A percentile compares a stretch with the other conserved stretches of the same genome.
Conservation (phyloP, 2,113 vertebrate species). For the Albula goreensis region DNA sequence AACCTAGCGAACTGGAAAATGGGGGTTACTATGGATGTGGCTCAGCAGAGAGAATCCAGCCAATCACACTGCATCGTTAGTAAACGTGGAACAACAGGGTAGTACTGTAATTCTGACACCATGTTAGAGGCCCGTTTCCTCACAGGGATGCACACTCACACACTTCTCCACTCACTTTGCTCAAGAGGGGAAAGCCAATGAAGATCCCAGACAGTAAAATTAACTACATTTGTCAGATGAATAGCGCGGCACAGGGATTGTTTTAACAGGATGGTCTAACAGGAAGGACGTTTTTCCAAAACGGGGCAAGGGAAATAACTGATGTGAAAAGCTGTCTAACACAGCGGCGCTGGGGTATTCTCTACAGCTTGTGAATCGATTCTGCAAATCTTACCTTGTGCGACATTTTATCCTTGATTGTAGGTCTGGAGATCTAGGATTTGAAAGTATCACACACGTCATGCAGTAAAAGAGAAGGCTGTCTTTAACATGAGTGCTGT, state of each 20-base stretch:
- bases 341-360: background rate
- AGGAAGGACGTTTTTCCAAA: background rate
- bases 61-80: background rate
- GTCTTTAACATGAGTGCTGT: background rate
- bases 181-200: background rate
- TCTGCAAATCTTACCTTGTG: constrained; percentile 64
- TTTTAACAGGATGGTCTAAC: background rate
- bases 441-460: constrained; percentile 71
- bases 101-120: constrained; percentile 15
- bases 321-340: background rate
- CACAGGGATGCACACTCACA: background rate
- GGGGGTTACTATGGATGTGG: background rate
- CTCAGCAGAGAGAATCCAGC: background rate
- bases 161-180: background rate
- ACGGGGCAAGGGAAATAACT: background rate
- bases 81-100: background rate
- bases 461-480: constrained; percentile 53
- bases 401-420: constrained; percentile 71
- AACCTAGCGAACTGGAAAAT: background rate
- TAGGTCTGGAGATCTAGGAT: constrained; percentile 73
- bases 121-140: constrained; percentile 34
- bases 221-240: background rate
- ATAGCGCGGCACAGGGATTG: background rate
- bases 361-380: background rate
- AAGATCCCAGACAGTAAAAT: background rate